Evolutionary conservation across 1,140 invertebrate species (phyloP), one percentile per base, ranked within the genome.

Genomic region (Myzus persicae): DNA sequence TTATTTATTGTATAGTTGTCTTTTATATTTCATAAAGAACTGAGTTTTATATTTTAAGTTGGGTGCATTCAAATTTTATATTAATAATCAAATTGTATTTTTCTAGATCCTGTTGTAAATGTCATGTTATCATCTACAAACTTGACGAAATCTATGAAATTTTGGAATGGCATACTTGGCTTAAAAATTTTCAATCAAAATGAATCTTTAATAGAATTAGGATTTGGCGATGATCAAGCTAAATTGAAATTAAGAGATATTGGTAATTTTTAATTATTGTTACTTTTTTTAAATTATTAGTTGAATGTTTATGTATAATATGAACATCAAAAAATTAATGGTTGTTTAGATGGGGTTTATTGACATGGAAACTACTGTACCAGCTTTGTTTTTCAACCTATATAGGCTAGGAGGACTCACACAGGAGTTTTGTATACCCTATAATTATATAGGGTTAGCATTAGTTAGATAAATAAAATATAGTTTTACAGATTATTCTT

Each of bases 81-180:
- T n/a, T 90, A 42, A 42, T 90, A 44, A 67, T 59, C 26, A 67
- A 42, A 42, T 67, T 67, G 6, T 90, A 54, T 90, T 38, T 94
- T 95, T 95, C 93, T 95, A 97, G 98, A 99, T 97, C 98, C 98
- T 87, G 96, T 99, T 1, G 95, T 97, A 93, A 98, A 98, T 95
- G 97, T 99, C 20, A 96, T 97, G 9, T 95, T 99, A 85, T 96
- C 97, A 31, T 97, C 97, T 94, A 98, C 97, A 5, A 96, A 98
- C 95, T 95, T 99, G 89, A 94, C 96, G 54, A 96, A 96, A 94
- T 98, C 98, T 2, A 96, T 97, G 93, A 96, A 96, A 51, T 99
- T 98, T 95, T 99, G 98, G 98, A 96, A 97, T 94, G 96, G 96
- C 31, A 95, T 98, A 26, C 95, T 98, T 46, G 96, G 96, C 40